A percentile compares a stretch with the other conserved stretches of the same genome.
These are phyloP conservation scores for Eustalomyia histrio DNA, from an alignment of 2,888 invertebrate species.

Conservation along the genomic window DNA sequence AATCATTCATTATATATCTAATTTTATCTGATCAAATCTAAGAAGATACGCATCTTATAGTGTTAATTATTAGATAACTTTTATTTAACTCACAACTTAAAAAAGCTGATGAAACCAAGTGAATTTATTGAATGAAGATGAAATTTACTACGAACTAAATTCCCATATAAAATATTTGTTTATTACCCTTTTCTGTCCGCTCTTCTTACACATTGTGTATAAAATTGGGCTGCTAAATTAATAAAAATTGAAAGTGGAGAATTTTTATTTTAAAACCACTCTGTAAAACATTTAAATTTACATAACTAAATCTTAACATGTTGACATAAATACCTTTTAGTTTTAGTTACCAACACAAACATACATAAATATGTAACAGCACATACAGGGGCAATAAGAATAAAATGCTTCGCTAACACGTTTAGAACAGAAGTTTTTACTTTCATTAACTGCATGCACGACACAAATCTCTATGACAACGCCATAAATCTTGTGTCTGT, in stretches of 20 bases:
- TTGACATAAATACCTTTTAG: constrained; percentile 37
- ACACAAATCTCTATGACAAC: constrained; percentile 42
- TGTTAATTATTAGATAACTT: too few relatives aligned
- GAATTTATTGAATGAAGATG: too few relatives aligned
- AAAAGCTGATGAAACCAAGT: too few relatives aligned
- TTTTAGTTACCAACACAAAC: constrained; percentile 4
- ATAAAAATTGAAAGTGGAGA: neutral
- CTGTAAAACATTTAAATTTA: neutral
- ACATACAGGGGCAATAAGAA: constrained; percentile 10
- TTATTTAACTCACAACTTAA: too few relatives aligned
- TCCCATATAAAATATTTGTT: too few relatives aligned
- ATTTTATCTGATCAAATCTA: too few relatives aligned
- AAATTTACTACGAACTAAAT: too few relatives aligned
- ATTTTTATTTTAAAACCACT: neutral
- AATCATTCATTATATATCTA: too few relatives aligned
- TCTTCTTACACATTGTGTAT: too few relatives aligned
- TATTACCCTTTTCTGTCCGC: too few relatives aligned
- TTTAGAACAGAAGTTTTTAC: constrained; percentile 42
- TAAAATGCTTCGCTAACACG: constrained; percentile 37
- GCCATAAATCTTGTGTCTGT: constrained; percentile 39
- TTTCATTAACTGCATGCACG: constrained; percentile 46
- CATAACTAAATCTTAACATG: constrained; percentile 25
- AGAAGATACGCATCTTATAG: too few relatives aligned
- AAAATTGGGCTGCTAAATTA: too few relatives aligned
- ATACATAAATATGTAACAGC: neutral